These are phyloP conservation scores for Cryptosula pallasiana DNA, from an alignment of 2,888 invertebrate genomes.

Conservation along the genomic window DNA sequence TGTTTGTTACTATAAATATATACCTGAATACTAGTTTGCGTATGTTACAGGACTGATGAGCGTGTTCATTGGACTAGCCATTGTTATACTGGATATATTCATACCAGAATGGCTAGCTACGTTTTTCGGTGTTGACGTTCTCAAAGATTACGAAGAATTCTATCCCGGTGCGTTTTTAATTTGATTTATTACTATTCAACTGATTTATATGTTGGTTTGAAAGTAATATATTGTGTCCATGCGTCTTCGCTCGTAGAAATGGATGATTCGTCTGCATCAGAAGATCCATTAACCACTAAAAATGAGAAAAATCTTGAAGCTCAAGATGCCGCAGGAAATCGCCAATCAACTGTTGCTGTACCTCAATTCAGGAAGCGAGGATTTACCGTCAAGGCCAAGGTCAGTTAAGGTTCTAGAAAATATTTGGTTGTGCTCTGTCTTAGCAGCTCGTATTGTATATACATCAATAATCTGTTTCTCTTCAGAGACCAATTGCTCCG, in stretches of 20 bases:
- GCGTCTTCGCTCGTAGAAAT: slow-evolving; percentile 1
- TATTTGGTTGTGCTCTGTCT: neutral
- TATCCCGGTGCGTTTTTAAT: slow-evolving; percentile 56
- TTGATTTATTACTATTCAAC: too few relatives aligned
- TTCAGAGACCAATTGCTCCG: slow-evolving; percentile 6
- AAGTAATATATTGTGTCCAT: too few relatives aligned
- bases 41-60: slow-evolving; percentile 67
- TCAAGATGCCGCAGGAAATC: neutral
- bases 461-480: neutral
- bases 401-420: neutral
- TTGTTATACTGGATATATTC: slow-evolving; percentile 75
- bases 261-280: neutral
- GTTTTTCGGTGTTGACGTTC: slow-evolving; percentile 74
- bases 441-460: neutral
- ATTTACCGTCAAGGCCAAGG: neutral
- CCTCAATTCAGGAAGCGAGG: slow-evolving; percentile 22
- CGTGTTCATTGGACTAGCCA: slow-evolving; percentile 70
- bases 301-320: neutral
- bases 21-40: too few relatives aligned
- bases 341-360: neutral
- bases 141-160: slow-evolving; percentile 57
- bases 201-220: too few relatives aligned
- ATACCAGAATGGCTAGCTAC: slow-evolving; percentile 88
- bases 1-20: too few relatives aligned
- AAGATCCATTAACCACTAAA: neutral